Evolutionary conservation across 30 jellyfish, hydroid and myxozoan genomes (phyloP).

Genomic region (Clytia hemisphaerica): DNA sequence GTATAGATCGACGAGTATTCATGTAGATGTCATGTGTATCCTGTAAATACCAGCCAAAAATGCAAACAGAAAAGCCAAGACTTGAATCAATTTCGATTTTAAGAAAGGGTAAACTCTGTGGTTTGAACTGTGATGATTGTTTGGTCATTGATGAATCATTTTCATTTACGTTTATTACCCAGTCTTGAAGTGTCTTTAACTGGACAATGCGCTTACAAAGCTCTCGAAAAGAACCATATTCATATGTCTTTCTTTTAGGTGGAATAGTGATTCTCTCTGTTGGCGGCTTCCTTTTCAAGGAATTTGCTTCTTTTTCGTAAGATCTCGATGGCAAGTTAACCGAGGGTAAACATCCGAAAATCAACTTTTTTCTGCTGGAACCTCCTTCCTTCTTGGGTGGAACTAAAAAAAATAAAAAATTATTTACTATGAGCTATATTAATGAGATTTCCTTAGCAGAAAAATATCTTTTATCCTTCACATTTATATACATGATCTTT

Average conservation of each 20-base stretch:
- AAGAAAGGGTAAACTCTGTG: background rate
- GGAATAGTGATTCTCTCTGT: too few species aligned
- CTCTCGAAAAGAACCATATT: background rate
- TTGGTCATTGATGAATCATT: background rate
- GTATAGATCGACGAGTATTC: background rate
- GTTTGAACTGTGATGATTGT: background rate
- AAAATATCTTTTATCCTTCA: too few species aligned
- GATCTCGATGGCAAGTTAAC: too few species aligned
- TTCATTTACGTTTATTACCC: background rate
- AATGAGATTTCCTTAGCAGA: too few species aligned
- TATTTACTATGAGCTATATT: too few species aligned
- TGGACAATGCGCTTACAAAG: background rate
- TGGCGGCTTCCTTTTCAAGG: too few species aligned
- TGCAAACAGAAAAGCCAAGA: background rate
- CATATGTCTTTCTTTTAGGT: background rate
- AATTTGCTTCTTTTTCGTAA: too few species aligned
- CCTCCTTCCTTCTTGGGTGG: too few species aligned
- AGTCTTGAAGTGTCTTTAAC: background rate
- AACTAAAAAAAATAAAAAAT: too few species aligned
- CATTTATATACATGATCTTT: too few species aligned
- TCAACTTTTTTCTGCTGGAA: too few species aligned
- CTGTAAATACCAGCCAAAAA: slow-evolving; percentile 10
- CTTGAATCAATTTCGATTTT: slow-evolving; percentile 16
- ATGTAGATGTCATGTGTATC: slow-evolving; percentile 1
- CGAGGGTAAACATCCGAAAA: too few species aligned